phyloP scores from a whole-genome alignment of 1,140 invertebrate species.

The Rhyacophila brunnea region DNA sequence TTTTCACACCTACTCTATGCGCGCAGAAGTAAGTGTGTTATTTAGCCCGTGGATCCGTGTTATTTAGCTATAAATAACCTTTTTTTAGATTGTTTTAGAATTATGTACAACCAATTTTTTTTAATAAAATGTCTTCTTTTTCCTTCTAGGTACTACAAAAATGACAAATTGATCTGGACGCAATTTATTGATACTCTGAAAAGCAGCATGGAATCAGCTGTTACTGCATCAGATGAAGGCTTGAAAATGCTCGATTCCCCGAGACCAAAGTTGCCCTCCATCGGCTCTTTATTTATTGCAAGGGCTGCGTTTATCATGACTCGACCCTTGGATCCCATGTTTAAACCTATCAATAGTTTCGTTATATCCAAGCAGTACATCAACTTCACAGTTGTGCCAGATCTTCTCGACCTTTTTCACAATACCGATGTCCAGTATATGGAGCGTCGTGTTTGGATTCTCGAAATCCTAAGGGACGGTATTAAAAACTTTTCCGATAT shows the following conservation, averaged over 20 bases:
- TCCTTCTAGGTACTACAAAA: constrained; percentile 49
- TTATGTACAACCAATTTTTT: no score
- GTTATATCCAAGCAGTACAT: constrained; percentile 67
- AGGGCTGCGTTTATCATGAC: constrained; percentile 63
- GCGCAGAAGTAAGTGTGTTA: no score
- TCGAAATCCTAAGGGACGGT: constrained; percentile 67
- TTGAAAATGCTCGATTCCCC: constrained; percentile 37
- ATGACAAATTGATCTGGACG: constrained; percentile 50
- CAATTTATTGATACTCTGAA: constrained; percentile 48
- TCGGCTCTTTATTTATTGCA: constrained; percentile 70
- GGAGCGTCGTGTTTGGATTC: constrained; percentile 65
- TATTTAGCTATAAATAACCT: no score
- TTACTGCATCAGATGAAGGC: constrained; percentile 33
- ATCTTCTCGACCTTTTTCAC: constrained; percentile 72
- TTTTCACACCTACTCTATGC: no score
- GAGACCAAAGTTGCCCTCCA: constrained; percentile 60
- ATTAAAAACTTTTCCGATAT: constrained; percentile 53
- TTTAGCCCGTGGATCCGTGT: no score
- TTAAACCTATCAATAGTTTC: constrained; percentile 66
- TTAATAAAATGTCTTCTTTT: no score
- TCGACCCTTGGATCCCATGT: constrained; percentile 67
- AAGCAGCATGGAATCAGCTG: constrained; percentile 44
- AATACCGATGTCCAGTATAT: constrained; percentile 63
- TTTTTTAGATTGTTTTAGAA: no score
- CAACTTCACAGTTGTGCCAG: constrained; percentile 71